Base-by-base conservation (phyloP, 2,888 invertebrate genomes). In the Trilocha varians region DNA sequence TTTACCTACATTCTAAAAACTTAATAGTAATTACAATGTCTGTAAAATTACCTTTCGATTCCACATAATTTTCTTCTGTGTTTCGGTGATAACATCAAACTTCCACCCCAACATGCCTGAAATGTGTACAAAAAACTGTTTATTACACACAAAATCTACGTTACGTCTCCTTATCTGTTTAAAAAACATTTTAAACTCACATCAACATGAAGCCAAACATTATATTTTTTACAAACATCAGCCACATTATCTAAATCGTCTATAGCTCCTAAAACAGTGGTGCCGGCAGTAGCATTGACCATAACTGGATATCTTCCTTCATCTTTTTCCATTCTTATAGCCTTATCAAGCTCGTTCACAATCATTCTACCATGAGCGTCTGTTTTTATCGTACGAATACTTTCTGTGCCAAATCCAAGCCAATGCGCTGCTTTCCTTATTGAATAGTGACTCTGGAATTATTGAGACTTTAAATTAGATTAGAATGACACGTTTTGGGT, bases 131-230 rank as follows among this genome's bases (percentile, higher is more conserved):
- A n/a, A n/a, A n/a, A n/a, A n/a, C n/a, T n/a, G n/a, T n/a, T n/a
- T n/a, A n/a, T n/a, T n/a, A n/a, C n/a, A n/a, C n/a, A n/a, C n/a
- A n/a, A n/a, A n/a, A n/a, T n/a, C n/a, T n/a, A n/a, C n/a, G n/a
- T n/a, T n/a, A n/a, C n/a, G n/a, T n/a, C n/a, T n/a, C n/a, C n/a
- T n/a, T n/a, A n/a, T n/a, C n/a, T n/a, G n/a, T n/a, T n/a, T n/a
- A n/a, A n/a, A n/a, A n/a, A n/a, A n/a, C n/a, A n/a, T n/a, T n/a
- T n/a, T 25, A 1, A 1, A 84, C 90, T 77, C 65, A 92, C 92
- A 80, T 96, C 96, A 48, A 94, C 91, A 71, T 95, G 95, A 63
- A 95, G 74, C 95, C 95, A 95, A 6, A 95, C 62, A 0, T 78
- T 75, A 62, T 93, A 84, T 46, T 88, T 88, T 48, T 87, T 60